Conservation (phyloP, 2,113 vertebrate species). For the Noturus placidus region DNA sequence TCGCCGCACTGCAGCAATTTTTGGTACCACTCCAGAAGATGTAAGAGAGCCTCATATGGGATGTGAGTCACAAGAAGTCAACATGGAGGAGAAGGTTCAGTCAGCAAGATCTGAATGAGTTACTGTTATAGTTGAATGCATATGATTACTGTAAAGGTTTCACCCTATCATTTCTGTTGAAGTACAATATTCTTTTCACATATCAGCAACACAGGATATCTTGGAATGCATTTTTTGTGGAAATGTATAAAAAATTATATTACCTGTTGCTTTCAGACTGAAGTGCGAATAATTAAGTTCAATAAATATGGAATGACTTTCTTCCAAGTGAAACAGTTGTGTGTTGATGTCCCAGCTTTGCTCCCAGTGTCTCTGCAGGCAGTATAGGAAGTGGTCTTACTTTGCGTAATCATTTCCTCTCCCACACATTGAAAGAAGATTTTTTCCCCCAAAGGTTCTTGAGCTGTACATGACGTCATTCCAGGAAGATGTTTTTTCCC, state of each 20-base stretch:
- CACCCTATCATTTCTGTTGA: background rate
- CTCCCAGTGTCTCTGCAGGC: too few species aligned
- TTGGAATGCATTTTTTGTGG: background rate
- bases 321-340: background rate
- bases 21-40: conserved; percentile 71
- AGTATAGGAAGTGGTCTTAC: background rate
- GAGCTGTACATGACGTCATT: background rate
- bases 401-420: background rate
- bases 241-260: background rate
- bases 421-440: background rate
- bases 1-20: conserved; percentile 74
- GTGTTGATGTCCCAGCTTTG: background rate
- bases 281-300: background rate
- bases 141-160: background rate
- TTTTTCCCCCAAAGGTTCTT: background rate
- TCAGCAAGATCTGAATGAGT: conserved; percentile 25
- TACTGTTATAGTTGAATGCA: background rate
- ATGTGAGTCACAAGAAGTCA: conserved; percentile 20
- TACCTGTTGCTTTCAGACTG: background rate
- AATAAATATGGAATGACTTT: background rate
- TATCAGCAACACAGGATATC: background rate
- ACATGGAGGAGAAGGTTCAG: conserved; percentile 44
- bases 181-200: background rate
- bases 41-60: conserved; percentile 59
- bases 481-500: background rate